A percentile compares a stretch with the other conserved stretches of the same genome.
Conservation (phyloP, 2,797 vertebrate genomes). For the Eleutherodactylus coqui region DNA sequence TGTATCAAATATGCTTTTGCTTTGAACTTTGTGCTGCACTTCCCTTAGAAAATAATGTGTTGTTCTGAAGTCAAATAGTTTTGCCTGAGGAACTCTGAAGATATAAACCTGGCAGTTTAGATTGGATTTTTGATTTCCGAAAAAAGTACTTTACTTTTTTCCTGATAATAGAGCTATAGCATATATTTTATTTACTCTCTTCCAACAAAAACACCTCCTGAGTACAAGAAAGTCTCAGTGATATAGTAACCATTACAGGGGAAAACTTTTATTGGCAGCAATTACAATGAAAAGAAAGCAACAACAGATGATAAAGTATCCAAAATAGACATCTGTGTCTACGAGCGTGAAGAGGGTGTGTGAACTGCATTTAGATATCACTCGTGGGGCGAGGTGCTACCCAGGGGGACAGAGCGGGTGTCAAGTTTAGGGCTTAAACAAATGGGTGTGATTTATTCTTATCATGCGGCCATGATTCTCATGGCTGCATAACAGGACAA, state of each 20-base stretch:
- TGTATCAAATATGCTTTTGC: constrained; percentile 31
- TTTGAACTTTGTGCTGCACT: constrained; percentile 56
- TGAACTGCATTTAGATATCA: neutral
- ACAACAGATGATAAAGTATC: neutral
- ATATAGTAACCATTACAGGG: constrained; percentile 6
- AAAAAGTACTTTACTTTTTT: constrained; percentile 35
- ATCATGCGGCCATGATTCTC: too few species aligned
- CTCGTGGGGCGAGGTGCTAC: neutral
- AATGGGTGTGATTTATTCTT: too few species aligned
- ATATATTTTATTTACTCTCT: constrained; percentile 51
- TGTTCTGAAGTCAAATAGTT: constrained; percentile 58
- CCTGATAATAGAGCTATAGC: constrained; percentile 27
- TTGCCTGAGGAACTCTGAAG: constrained; percentile 51
- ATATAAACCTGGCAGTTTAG: constrained; percentile 53
- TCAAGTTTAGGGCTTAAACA: too few species aligned
- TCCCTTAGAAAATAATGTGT: constrained; percentile 51
- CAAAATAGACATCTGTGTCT: neutral
- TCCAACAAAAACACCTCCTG: constrained; percentile 20
- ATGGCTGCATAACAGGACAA: too few species aligned
- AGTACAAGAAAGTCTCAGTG: constrained; percentile 29
- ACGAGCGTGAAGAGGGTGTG: neutral
- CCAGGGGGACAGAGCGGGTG: too few species aligned
- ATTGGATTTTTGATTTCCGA: constrained; percentile 55
- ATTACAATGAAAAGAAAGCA: neutral
- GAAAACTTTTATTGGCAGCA: constrained; percentile 19